Percentiles rank a stretch among this genome's conserved stretches.
These are phyloP conservation scores for Hylaeus anthracinus DNA, from an alignment of 1,140 invertebrate species.

Conservation along the genomic window DNA sequence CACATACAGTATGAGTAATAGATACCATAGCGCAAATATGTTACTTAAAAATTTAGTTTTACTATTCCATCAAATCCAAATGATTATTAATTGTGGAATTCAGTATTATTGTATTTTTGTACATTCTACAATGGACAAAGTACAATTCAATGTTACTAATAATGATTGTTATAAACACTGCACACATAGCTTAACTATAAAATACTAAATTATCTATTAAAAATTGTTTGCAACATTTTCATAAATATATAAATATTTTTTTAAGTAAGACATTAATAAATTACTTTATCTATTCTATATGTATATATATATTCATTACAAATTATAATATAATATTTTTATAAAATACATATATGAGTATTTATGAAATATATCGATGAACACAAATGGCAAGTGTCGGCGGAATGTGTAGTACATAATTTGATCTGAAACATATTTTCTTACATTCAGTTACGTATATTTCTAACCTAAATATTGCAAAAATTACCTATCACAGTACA, in stretches of 20 bases:
- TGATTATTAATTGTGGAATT: neutral
- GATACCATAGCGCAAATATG: neutral
- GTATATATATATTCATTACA: neutral
- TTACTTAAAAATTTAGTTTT: neutral
- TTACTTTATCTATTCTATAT: constrained; percentile 13
- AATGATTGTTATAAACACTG: neutral
- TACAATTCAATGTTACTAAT: neutral
- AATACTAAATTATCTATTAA: constrained; percentile 8
- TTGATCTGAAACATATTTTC: neutral
- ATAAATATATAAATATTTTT: neutral
- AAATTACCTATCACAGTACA: neutral
- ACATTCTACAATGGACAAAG: neutral
- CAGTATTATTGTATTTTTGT: constrained; percentile 17
- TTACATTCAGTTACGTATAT: neutral
- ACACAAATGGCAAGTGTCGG: neutral
- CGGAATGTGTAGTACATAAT: neutral
- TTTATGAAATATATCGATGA: neutral
- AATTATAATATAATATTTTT: neutral
- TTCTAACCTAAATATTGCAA: neutral
- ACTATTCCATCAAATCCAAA: neutral
- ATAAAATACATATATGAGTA: neutral
- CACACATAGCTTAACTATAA: constrained; percentile 16
- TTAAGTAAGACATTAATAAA: neutral
- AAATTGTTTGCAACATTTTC: neutral
- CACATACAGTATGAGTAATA: neutral